These are phyloP conservation scores for Gopherus flavomarginatus DNA, from an alignment of 2,113 vertebrate species.

Conservation along the genomic window DNA sequence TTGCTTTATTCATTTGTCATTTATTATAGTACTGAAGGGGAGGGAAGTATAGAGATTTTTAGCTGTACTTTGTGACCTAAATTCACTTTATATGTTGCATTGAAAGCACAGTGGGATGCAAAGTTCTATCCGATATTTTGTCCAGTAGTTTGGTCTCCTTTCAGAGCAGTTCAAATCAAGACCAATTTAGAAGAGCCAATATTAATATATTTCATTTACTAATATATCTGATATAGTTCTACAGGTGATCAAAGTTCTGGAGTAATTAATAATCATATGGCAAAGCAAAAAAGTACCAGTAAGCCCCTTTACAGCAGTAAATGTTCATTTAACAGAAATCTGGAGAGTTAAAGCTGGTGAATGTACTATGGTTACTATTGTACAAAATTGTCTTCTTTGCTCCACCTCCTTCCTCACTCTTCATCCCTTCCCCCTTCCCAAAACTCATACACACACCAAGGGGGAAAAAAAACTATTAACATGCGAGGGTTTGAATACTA, in stretches of 20 bases:
- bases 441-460: constrained; percentile 8
- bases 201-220: constrained; percentile 60
- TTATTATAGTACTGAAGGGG: background rate
- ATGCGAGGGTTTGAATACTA: constrained; percentile 64
- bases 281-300: constrained; percentile 22
- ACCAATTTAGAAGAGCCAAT: constrained; percentile 60
- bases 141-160: constrained; percentile 52
- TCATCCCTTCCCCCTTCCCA: constrained; percentile 26
- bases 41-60: constrained; percentile 26
- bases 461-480: constrained; percentile 49
- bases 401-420: constrained; percentile 4
- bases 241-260: constrained; percentile 42
- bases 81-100: constrained; percentile 59
- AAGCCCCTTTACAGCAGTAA: constrained; percentile 54
- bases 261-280: constrained; percentile 58
- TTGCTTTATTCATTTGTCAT: constrained; percentile 56
- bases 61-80: constrained; percentile 61
- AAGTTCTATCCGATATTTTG: constrained; percentile 6
- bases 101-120: constrained; percentile 53
- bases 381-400: constrained; percentile 18
- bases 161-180: constrained; percentile 66
- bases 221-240: constrained; percentile 47
- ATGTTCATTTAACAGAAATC: constrained; percentile 45
- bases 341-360: constrained; percentile 26
- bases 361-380: constrained; percentile 18